phyloP scores from a whole-genome alignment of 2,888 invertebrate genomes.

The Oxytorus armatus region DNA sequence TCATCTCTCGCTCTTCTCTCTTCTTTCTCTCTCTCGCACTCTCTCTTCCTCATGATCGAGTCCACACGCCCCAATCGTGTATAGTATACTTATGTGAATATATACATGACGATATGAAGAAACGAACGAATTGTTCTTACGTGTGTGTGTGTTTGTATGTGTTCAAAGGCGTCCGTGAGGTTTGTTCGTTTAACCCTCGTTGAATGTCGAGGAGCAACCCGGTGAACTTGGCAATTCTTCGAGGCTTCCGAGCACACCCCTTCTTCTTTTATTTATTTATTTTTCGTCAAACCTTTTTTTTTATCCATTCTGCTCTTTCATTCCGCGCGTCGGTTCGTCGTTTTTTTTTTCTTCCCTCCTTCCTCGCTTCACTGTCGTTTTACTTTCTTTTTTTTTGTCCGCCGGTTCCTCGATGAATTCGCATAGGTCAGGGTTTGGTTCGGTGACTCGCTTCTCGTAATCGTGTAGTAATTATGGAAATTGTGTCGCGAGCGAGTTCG shows the following conservation, averaged over 20 bases:
- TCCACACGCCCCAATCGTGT: conserved; percentile 60
- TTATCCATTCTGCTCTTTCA: conserved; percentile 32
- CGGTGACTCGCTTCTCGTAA: conserved; percentile 35
- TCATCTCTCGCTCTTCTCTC: conserved; percentile 45
- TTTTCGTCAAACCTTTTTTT: conserved; percentile 12
- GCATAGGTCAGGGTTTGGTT: conserved; percentile 64
- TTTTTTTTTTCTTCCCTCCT: conserved; percentile 11
- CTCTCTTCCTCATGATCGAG: conserved; percentile 53
- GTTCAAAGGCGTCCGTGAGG: conserved; percentile 52
- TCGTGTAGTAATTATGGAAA: background rate
- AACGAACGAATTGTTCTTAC: conserved; percentile 39
- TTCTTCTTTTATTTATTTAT: background rate
- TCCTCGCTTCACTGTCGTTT: conserved; percentile 11
- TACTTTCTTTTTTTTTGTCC: conserved; percentile 30
- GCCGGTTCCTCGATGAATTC: conserved; percentile 55
- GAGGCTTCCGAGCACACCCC: conserved; percentile 17
- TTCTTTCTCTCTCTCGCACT: no score
- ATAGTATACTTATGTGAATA: conserved; percentile 34
- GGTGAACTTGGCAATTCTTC: conserved; percentile 62
- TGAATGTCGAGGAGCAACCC: conserved; percentile 55
- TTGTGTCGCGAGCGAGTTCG: background rate
- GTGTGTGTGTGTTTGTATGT: conserved; percentile 11
- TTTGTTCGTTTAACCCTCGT: conserved; percentile 65
- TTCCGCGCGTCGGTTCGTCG: conserved; percentile 27
- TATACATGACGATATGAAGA: conserved; percentile 19